Conservation (phyloP, 2,797 vertebrate genomes). For the Toxotes lorentzi region DNA sequence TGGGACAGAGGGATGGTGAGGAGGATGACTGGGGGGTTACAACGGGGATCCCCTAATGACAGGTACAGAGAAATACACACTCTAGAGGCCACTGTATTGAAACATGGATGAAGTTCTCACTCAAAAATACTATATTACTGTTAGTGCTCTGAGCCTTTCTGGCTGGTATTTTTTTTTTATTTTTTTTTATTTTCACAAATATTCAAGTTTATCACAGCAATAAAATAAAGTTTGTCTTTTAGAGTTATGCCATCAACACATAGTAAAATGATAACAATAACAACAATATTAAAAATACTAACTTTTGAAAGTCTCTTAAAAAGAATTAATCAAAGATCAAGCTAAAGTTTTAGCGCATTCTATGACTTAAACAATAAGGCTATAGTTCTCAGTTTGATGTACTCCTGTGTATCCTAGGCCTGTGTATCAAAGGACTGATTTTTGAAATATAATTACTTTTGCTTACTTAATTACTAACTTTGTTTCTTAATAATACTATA, state of each 20-base stretch:
- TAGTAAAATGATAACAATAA: neutral
- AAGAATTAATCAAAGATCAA: neutral
- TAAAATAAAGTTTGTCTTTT: constrained; percentile 19
- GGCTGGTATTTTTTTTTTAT: neutral
- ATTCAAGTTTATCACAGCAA: constrained; percentile 6
- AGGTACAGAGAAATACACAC: constrained; percentile 44
- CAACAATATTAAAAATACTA: neutral
- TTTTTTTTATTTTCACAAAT: constrained; percentile 15
- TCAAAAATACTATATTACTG: constrained; percentile 31
- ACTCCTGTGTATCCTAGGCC: no score
- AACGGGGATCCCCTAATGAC: constrained; percentile 52
- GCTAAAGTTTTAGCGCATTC: neutral
- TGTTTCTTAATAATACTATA: neutral
- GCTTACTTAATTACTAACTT: neutral
- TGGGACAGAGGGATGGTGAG: constrained; percentile 47
- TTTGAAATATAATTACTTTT: neutral
- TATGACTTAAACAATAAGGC: neutral
- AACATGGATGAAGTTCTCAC: constrained; percentile 35
- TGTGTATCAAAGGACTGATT: no score
- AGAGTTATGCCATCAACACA: neutral
- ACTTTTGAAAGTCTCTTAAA: neutral
- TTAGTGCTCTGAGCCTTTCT: constrained; percentile 2
- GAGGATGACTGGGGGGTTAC: constrained; percentile 52
- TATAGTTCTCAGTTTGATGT: neutral
- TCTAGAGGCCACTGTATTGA: constrained; percentile 48